Evolutionary conservation across 2,797 vertebrate genomes (phyloP).

Genomic region (Mus minutoides): DNA sequence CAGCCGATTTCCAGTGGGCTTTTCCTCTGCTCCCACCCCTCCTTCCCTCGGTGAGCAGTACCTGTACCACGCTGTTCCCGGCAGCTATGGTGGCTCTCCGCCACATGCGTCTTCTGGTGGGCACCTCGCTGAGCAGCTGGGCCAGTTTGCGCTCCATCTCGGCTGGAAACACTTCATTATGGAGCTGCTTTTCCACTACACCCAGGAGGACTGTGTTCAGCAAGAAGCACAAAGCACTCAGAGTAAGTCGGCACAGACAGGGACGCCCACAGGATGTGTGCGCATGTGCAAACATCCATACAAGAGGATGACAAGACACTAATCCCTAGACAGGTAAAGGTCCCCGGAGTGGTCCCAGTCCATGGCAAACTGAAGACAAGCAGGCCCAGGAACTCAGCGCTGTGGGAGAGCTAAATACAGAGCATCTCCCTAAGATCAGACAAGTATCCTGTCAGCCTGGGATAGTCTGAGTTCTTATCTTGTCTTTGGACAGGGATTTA

Average conservation of each 20-base stretch:
- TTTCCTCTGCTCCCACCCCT: background rate
- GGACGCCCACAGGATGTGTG: fast-evolving
- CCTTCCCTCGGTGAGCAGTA: constrained; percentile 83
- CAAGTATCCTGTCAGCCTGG: background rate
- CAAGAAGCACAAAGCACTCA: constrained; percentile 36
- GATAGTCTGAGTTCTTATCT: background rate
- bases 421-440: background rate
- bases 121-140: constrained; percentile 93
- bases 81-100: constrained; percentile 93
- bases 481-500: background rate
- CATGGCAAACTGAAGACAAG: background rate
- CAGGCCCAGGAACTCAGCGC: background rate
- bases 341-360: background rate
- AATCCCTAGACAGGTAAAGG: background rate
- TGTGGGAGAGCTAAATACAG: background rate
- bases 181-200: constrained; percentile 92
- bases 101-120: constrained; percentile 90
- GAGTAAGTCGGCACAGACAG: background rate
- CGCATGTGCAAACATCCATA: background rate
- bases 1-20: background rate
- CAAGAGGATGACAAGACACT: background rate
- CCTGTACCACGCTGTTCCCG: constrained; percentile 93
- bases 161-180: constrained; percentile 93
- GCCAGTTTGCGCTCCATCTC: constrained; percentile 96
- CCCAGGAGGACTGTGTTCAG: constrained; percentile 92